Conservation (phyloP, 2,888 invertebrate genomes). For the Nemotelus nigrinus region DNA sequence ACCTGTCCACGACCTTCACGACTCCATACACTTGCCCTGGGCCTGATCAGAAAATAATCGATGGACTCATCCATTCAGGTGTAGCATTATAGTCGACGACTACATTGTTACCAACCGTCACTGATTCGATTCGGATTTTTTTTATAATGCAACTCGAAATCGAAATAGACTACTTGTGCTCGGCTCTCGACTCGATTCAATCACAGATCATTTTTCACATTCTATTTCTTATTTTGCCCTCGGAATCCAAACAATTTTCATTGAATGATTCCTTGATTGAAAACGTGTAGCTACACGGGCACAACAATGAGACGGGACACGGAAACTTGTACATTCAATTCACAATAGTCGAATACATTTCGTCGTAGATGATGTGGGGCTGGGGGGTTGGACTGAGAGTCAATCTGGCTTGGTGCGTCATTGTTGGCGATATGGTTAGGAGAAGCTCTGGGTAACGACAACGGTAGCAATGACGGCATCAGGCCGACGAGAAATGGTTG, state of each 20-base stretch:
- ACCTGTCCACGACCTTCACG: no score
- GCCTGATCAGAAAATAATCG: no score
- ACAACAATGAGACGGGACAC: not conserved
- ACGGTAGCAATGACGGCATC: no score
- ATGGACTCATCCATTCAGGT: no score
- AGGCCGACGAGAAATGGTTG: not conserved
- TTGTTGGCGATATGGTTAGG: not conserved
- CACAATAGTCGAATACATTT: constrained; percentile 9
- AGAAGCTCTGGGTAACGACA: no score
- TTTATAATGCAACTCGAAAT: not conserved
- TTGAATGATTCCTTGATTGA: constrained; percentile 4
- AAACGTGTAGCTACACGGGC: not conserved
- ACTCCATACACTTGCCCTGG: no score
- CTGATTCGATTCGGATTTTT: not conserved
- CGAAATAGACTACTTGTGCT: not conserved
- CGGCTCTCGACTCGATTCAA: not conserved
- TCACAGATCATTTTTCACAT: constrained; percentile 16
- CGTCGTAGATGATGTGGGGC: not conserved
- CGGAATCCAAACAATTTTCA: constrained; percentile 11
- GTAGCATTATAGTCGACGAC: not conserved
- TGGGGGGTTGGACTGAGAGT: not conserved
- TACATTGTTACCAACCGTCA: not conserved
- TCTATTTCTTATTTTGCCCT: constrained; percentile 13
- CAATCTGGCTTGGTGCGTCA: not conserved
- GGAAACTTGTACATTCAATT: not conserved